These are phyloP conservation scores for Tupaia chinensis DNA, from an alignment of 2,113 vertebrate genomes.

Conservation along the genomic window DNA sequence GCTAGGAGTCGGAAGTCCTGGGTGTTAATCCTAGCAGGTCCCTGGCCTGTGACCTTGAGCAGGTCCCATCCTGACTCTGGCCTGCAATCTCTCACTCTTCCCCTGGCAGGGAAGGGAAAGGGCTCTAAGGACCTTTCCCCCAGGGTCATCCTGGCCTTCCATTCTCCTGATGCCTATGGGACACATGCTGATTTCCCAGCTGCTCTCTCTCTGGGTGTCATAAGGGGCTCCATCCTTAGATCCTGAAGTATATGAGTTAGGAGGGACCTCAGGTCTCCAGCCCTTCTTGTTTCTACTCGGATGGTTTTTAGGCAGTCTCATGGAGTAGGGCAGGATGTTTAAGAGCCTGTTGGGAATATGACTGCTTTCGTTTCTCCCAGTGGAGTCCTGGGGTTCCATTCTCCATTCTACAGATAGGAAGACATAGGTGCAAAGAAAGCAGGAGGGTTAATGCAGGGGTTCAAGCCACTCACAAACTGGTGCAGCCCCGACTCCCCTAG, in stretches of 20 bases:
- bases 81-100: background rate
- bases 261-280: background rate
- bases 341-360: background rate
- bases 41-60: background rate
- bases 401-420: background rate
- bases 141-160: background rate
- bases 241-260: background rate
- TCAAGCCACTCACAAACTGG: background rate
- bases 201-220: background rate
- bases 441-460: rapidly evolving
- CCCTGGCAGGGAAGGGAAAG: background rate
- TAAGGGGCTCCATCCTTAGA: background rate
- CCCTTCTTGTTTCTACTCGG: background rate
- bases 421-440: background rate
- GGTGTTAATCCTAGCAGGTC: background rate
- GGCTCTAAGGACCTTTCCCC: background rate
- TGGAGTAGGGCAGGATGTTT: background rate
- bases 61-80: background rate
- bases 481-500: background rate
- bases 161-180: background rate
- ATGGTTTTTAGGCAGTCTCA: rapidly evolving
- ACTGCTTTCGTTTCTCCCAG: background rate
- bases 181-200: background rate
- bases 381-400: background rate
- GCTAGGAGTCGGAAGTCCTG: background rate